Conservation (phyloP, 2,113 vertebrate genomes). For the Nestor notabilis region DNA sequence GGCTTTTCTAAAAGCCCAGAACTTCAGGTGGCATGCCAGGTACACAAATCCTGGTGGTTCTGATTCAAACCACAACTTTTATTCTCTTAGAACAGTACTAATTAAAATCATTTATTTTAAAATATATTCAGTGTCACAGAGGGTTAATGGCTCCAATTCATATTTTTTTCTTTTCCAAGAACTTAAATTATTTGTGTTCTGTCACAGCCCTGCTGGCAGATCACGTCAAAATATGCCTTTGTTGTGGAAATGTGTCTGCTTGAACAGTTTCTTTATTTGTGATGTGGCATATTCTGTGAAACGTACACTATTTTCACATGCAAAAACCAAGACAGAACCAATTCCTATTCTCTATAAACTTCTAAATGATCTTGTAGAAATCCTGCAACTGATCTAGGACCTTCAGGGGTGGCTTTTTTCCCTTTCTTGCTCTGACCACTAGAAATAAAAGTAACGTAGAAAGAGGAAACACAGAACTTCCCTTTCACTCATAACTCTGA, state of each 20-base stretch:
- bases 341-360: not conserved
- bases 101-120: conserved; percentile 2
- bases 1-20: not conserved
- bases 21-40: not conserved
- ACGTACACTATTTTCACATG: not conserved
- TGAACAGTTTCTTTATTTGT: conserved; percentile 18
- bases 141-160: not conserved
- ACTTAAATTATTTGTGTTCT: not conserved
- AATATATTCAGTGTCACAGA: conserved; percentile 12
- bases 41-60: not conserved
- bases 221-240: not conserved
- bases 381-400: not conserved
- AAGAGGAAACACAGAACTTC: not conserved
- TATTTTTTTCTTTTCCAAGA: not conserved
- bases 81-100: not conserved
- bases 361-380: not conserved
- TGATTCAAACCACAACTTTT: not conserved
- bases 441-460: not conserved
- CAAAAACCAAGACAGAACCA: not conserved
- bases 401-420: not conserved
- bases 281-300: conserved; percentile 17
- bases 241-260: conserved; percentile 29
- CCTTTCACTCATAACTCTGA: not conserved
- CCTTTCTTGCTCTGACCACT: not conserved
- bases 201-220: not conserved